Conservation (phyloP, 37 sponge, comb jelly and placozoan genomes). For the Cladorhizidae sp. region DNA sequence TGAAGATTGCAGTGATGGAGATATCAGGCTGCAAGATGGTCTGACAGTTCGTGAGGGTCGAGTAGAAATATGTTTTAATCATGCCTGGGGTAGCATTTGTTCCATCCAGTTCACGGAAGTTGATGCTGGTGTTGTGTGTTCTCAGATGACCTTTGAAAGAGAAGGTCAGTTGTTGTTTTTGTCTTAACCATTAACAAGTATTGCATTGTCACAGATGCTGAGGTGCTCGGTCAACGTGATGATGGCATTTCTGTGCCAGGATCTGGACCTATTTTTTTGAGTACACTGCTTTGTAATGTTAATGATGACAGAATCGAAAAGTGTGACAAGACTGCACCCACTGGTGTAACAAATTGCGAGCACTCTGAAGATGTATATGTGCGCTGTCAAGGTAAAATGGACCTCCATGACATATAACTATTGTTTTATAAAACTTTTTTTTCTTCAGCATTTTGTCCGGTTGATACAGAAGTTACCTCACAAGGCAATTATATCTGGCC, state of each 20-base stretch:
- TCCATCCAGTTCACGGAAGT: background rate
- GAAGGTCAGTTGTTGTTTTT: background rate
- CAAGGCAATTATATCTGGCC: slow-evolving; percentile 7
- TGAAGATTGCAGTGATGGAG: background rate
- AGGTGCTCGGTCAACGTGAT: background rate
- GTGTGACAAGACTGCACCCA: background rate
- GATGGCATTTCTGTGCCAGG: background rate
- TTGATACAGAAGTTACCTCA: background rate
- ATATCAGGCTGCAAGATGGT: slow-evolving; percentile 14
- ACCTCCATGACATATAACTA: background rate
- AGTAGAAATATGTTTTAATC: slow-evolving; percentile 28
- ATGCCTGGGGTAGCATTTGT: slow-evolving; percentile 35
- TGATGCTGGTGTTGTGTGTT: slow-evolving; percentile 15
- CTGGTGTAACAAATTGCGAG: slow-evolving; percentile 8
- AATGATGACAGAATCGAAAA: background rate
- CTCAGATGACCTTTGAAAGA: slow-evolving; percentile 17
- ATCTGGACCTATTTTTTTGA: slow-evolving; percentile 27
- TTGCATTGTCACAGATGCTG: background rate
- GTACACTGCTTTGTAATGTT: background rate
- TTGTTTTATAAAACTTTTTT: background rate
- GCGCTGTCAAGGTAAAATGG: slow-evolving; percentile 21
- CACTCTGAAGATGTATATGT: slow-evolving; percentile 32
- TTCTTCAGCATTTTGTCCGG: slow-evolving; percentile 2
- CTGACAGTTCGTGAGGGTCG: slow-evolving; percentile 14
- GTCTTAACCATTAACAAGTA: too few species aligned